A percentile compares a stretch with the other conserved stretches of the same genome.
These are phyloP conservation scores for Excalfactoria chinensis DNA, from an alignment of 2,113 vertebrate species.

Conservation along the genomic window DNA sequence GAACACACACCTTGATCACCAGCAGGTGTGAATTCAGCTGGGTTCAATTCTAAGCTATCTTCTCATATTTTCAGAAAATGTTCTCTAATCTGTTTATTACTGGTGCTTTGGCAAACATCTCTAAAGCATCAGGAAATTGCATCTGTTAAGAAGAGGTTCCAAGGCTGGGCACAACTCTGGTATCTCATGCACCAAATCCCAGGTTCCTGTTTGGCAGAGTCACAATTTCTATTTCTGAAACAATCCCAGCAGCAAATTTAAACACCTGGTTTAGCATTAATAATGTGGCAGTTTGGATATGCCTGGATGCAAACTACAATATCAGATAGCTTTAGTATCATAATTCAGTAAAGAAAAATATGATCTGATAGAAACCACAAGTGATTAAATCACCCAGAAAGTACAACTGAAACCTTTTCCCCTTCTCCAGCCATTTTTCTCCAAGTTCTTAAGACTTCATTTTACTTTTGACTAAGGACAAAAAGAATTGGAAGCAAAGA, in stretches of 20 bases:
- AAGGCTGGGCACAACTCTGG: background rate
- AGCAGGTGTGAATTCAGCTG: background rate
- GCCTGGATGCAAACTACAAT: background rate
- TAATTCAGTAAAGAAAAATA: background rate
- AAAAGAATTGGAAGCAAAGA: background rate
- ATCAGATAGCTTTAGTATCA: background rate
- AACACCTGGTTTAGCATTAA: background rate
- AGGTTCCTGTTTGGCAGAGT: background rate
- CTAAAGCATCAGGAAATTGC: background rate
- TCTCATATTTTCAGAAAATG: background rate
- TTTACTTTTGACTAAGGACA: background rate
- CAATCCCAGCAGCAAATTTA: background rate
- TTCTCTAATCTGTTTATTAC: background rate
- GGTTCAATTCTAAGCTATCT: background rate
- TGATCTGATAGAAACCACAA: background rate
- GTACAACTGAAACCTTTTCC: background rate
- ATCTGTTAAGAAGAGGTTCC: background rate
- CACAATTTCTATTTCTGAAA: background rate
- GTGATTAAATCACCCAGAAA: background rate
- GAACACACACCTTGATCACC: fast-evolving
- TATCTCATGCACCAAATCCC: background rate
- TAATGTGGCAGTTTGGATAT: background rate
- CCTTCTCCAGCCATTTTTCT: background rate
- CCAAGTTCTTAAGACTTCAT: background rate
- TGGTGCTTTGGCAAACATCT: background rate